Evolutionary conservation across 2,888 invertebrate species (phyloP).

Genomic region (Papilio elwesi): DNA sequence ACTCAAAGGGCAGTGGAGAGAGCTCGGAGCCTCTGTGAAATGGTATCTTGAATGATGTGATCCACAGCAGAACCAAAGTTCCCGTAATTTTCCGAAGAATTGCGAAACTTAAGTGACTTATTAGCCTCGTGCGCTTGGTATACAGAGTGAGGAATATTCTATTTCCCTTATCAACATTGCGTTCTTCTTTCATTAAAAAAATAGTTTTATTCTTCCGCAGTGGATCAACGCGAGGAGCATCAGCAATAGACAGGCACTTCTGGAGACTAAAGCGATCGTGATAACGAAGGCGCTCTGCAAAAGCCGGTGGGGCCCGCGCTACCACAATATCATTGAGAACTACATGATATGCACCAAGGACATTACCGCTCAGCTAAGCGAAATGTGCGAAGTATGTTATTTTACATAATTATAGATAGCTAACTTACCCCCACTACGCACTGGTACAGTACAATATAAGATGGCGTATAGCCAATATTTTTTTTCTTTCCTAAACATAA

Average conservation of each 20-base stretch:
- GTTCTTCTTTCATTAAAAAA: too few relatives aligned
- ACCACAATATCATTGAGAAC: constrained; percentile 67
- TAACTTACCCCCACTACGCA: neutral
- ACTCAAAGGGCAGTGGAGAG: too few relatives aligned
- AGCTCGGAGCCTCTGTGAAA: too few relatives aligned
- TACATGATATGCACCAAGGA: constrained; percentile 69
- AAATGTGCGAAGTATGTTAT: constrained; percentile 57
- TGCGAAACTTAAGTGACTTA: too few relatives aligned
- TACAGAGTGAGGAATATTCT: too few relatives aligned
- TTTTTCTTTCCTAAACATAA: too few relatives aligned
- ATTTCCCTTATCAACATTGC: too few relatives aligned
- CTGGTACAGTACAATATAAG: neutral
- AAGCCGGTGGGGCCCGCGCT: constrained; percentile 60
- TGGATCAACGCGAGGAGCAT: constrained; percentile 43
- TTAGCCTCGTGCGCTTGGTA: too few relatives aligned
- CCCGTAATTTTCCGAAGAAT: too few relatives aligned
- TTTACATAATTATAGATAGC: neutral
- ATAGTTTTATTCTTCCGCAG: constrained; percentile 31
- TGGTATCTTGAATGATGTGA: too few relatives aligned
- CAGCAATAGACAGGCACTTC: constrained; percentile 43
- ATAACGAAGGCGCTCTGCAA: constrained; percentile 58
- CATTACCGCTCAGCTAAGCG: constrained; percentile 54
- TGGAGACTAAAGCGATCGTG: constrained; percentile 54
- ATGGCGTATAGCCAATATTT: too few relatives aligned
- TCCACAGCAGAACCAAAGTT: too few relatives aligned